Evolutionary conservation across 2,797 vertebrate genomes (phyloP).

Genomic region (Silurus aristotelis): DNA sequence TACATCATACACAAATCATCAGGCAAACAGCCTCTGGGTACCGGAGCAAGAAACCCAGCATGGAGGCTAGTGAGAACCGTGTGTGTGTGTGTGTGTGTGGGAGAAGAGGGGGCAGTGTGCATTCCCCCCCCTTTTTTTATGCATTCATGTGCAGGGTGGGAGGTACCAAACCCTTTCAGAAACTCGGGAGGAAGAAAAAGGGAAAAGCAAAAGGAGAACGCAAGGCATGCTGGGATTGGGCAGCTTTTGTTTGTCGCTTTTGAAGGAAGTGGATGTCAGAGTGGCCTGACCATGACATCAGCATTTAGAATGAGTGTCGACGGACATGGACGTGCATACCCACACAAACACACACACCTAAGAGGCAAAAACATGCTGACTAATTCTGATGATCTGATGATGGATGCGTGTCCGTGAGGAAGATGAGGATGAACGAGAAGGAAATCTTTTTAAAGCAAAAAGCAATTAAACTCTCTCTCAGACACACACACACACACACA

Average conservation of each 20-base stretch:
- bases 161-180: conserved; percentile 73
- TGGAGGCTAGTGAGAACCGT: conserved; percentile 66
- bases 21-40: conserved; percentile 80
- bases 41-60: conserved; percentile 72
- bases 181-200: conserved; percentile 59
- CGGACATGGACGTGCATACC: neutral
- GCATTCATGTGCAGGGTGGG: conserved; percentile 73
- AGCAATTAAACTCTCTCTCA: no score
- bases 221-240: conserved; percentile 78
- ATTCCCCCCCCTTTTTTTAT: conserved; percentile 71
- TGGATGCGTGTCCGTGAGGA: neutral
- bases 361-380: conserved; percentile 18
- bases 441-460: neutral
- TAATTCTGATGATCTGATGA: conserved; percentile 21
- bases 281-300: conserved; percentile 71
- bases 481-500: no score
- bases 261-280: conserved; percentile 80
- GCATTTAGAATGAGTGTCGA: conserved; percentile 68
- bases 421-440: neutral
- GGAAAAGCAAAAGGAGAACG: conserved; percentile 68
- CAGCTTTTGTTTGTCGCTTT: conserved; percentile 78
- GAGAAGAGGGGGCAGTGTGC: conserved; percentile 59
- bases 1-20: conserved; percentile 83
- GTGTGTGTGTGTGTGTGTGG: conserved; percentile 73
- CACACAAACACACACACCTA: neutral